Base-by-base conservation (phyloP, 2,113 vertebrate genomes). In the Phylloscopus trochiloides region DNA sequence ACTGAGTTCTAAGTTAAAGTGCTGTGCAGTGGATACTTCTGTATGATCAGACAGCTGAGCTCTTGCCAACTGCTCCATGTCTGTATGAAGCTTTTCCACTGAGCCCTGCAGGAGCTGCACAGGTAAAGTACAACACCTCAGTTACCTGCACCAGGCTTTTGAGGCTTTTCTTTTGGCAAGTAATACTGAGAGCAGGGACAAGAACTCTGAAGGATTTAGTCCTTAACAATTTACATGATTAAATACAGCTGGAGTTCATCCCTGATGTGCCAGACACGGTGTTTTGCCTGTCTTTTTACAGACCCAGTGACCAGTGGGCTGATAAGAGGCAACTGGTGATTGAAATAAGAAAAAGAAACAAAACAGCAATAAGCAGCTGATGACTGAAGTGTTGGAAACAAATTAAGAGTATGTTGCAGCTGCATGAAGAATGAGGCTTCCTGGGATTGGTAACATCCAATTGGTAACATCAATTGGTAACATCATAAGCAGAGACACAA, bases 311-410 rank as follows among this genome's bases (percentile, higher is more conserved):
- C 38, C 31, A 68, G 20, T 6, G 21, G 31, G 75, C 43, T 66
- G 38, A 9, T 13, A 81, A 85, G 57, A 6, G 48, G 84, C 15
- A 31, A 91, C 0, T 1, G 0, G 22, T 0, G 0, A 63, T 1
- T 82, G 88, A 88, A 90, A 51, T 22, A 17, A 57, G 52, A 42
- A 59, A 43, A 40, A 94, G 54, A 52, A 50, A 55, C 11, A 24
- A 31, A 89, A 26, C 19, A 76, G 52, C 66, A 48, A 17, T 17
- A 48, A 72, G 50, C 32, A 86, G 51, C 6, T 76, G 45, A 57
- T 58, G 50, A 88, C 20, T 19, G 26, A 86, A 63, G 12, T 6
- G 13, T 42, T 65, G 42, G 75, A 65, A 83, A 7, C 20, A 50
- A 75, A 78, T 10, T 2, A 90, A 57, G 19, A 70, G 11, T 29